Conservation (phyloP, 2,113 vertebrate genomes). For the Megaleporinus macrocephalus region DNA sequence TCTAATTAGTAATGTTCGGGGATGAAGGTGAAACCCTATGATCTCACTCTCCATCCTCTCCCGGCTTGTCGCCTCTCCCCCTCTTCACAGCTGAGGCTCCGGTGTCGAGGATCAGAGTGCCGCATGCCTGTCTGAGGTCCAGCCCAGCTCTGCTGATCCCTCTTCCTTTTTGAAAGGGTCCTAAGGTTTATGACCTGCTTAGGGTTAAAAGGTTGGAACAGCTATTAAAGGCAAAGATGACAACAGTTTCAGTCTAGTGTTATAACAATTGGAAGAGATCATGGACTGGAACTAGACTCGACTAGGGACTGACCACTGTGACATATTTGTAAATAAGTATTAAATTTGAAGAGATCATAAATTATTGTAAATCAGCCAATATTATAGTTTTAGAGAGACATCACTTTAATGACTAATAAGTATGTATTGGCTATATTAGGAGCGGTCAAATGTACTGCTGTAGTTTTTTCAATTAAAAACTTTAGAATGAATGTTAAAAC, state of each 20-base stretch:
- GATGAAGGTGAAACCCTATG: constrained; percentile 60
- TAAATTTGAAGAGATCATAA: background rate
- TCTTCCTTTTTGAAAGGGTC: background rate
- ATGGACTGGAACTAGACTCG: background rate
- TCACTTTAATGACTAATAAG: too few species aligned
- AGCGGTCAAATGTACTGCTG: too few species aligned
- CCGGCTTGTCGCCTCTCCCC: constrained; percentile 54
- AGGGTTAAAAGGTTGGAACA: constrained; percentile 12
- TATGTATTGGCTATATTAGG: too few species aligned
- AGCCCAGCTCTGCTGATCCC: background rate
- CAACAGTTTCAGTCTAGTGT: background rate
- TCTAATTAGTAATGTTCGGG: constrained; percentile 63
- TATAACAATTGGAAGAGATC: background rate
- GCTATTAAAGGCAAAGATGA: constrained; percentile 10
- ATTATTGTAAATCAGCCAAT: too few species aligned
- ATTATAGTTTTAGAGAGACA: too few species aligned
- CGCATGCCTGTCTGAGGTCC: constrained; percentile 21
- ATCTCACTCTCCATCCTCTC: constrained; percentile 59
- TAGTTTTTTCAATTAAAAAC: too few species aligned
- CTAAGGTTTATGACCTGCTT: constrained; percentile 15
- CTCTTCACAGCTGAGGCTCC: constrained; percentile 39
- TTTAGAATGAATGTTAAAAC: too few species aligned
- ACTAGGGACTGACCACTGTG: background rate
- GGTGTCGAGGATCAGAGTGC: constrained; percentile 34
- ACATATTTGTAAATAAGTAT: background rate